Percentiles rank a stretch among this genome's conserved stretches.
Evolutionary conservation across 2,797 vertebrate genomes (phyloP).

Genomic region (Peromyscus eremicus): DNA sequence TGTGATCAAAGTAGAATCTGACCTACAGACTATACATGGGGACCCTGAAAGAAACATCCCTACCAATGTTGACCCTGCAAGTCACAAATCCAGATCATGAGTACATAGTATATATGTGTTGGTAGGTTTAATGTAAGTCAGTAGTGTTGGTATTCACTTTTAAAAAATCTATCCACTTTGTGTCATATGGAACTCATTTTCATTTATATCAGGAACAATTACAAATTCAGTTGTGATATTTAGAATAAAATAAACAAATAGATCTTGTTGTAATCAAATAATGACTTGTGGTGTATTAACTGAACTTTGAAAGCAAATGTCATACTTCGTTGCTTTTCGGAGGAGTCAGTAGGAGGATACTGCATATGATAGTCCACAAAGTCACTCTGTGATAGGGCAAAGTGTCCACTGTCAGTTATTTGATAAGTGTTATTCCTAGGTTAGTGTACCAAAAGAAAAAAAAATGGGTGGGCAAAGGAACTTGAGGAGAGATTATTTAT

Average conservation of each 20-base stretch:
- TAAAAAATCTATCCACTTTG: background rate
- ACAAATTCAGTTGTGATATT: background rate
- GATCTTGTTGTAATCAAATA: background rate
- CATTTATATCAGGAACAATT: slow-evolving; percentile 40
- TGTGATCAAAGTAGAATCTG: background rate
- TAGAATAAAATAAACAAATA: slow-evolving; percentile 20
- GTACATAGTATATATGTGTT: background rate
- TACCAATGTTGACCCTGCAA: background rate
- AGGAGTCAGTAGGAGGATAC: background rate
- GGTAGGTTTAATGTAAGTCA: background rate
- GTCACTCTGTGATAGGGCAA: background rate
- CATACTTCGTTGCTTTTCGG: background rate
- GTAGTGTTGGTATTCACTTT: background rate
- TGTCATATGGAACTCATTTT: slow-evolving; percentile 14
- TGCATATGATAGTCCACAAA: background rate
- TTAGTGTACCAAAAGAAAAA: background rate
- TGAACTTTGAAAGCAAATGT: slow-evolving; percentile 41
- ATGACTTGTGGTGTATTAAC: background rate
- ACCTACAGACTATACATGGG: background rate
- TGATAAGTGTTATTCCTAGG: background rate
- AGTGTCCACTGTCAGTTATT: background rate
- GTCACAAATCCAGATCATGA: background rate
- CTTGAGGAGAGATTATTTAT: background rate
- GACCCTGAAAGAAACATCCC: slow-evolving; percentile 26
- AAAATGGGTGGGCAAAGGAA: background rate